Evolutionary conservation across 2,113 vertebrate genomes (phyloP).

Genomic region (Rhinolophus ferrumequinum): DNA sequence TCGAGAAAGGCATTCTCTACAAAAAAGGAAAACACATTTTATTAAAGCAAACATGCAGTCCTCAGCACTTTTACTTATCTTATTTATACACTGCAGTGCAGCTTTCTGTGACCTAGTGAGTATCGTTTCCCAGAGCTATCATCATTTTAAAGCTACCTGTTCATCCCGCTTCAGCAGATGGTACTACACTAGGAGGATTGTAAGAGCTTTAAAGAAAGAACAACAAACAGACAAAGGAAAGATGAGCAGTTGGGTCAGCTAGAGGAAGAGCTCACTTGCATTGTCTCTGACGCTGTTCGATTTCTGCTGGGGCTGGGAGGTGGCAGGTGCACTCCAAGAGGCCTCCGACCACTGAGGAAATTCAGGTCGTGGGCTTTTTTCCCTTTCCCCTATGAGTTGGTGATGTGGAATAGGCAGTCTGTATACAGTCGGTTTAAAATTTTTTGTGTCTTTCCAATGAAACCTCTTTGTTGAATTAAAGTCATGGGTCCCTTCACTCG

Average conservation of each 20-base stretch:
- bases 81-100: constrained; percentile 88
- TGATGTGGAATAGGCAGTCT: not conserved
- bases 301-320: constrained; percentile 65
- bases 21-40: constrained; percentile 86
- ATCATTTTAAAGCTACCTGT: constrained; percentile 87
- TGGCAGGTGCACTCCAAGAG: constrained; percentile 37
- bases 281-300: constrained; percentile 67
- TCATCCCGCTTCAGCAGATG: constrained; percentile 86
- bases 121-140: constrained; percentile 88
- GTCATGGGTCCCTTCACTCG: not conserved
- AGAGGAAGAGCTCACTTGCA: constrained; percentile 70
- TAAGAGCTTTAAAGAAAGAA: constrained; percentile 75
- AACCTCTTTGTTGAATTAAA: not conserved
- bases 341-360: constrained; percentile 75
- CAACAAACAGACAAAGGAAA: constrained; percentile 57
- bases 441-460: not conserved
- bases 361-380: constrained; percentile 74
- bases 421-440: not conserved
- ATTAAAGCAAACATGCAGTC: constrained; percentile 86
- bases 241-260: constrained; percentile 72
- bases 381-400: not conserved
- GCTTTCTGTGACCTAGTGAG: constrained; percentile 88
- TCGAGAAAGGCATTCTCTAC: constrained; percentile 85
- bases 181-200: constrained; percentile 73
- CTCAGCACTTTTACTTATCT: constrained; percentile 90